These are phyloP conservation scores for Toxonevra muliebris DNA, from an alignment of 2,888 invertebrate genomes.

Conservation along the genomic window DNA sequence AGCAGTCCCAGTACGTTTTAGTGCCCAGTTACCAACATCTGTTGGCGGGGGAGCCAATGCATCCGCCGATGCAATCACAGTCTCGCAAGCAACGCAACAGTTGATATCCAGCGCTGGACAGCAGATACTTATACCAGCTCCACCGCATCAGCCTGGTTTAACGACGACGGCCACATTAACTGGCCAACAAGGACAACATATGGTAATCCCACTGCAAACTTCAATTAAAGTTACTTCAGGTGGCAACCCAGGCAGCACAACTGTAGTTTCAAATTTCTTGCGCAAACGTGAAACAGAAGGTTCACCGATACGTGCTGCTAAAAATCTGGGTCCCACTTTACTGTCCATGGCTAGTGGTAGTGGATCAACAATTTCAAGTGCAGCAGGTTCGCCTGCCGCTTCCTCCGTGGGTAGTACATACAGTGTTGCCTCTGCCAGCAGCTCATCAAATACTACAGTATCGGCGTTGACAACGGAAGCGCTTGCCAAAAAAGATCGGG, in stretches of 20 bases:
- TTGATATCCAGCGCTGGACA: conserved; percentile 23
- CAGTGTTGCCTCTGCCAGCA: conserved; percentile 30
- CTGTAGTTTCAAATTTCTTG: conserved; percentile 71
- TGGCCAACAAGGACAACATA: conserved; percentile 51
- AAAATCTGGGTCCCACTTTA: conserved; percentile 68
- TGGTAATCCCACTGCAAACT: conserved; percentile 60
- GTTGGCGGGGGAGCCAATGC: conserved; percentile 25
- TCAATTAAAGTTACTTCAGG: conserved; percentile 59
- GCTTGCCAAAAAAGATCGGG: conserved; percentile 52
- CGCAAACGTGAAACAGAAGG: conserved; percentile 85
- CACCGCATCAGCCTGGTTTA: conserved; percentile 25
- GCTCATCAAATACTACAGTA: conserved; percentile 10
- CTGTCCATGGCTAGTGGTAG: conserved; percentile 56
- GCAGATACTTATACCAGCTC: conserved; percentile 42
- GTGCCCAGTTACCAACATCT: conserved; percentile 47
- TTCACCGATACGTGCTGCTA: conserved; percentile 73
- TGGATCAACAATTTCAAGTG: conserved; percentile 33
- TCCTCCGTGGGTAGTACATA: conserved; percentile 45
- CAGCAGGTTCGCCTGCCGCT: conserved; percentile 34
- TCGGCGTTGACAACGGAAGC: conserved; percentile 48
- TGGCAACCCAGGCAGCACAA: conserved; percentile 30
- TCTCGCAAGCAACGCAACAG: conserved; percentile 37
- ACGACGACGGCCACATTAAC: conserved; percentile 23
- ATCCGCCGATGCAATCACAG: conserved; percentile 33
- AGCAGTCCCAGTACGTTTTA: conserved; percentile 55